Evolutionary conservation across 2,113 vertebrate species (phyloP).

Genomic region (Microcebus griseorufus): DNA sequence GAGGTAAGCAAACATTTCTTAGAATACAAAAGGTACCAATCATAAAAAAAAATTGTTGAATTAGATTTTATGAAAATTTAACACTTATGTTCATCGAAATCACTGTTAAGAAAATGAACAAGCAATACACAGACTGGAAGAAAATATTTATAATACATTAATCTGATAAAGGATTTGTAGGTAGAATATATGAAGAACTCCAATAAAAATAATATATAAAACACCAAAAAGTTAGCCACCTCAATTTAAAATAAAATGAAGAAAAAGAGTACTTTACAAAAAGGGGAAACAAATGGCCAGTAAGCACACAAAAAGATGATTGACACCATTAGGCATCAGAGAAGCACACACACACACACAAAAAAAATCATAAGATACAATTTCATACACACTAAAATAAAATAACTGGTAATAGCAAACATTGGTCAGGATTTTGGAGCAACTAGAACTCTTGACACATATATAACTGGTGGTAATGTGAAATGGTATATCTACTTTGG

Average conservation of each 20-base stretch:
- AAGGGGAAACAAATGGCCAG: background rate
- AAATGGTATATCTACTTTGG: background rate
- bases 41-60: background rate
- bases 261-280: background rate
- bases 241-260: background rate
- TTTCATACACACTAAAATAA: background rate
- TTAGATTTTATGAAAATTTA: background rate
- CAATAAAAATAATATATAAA: background rate
- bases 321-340: background rate
- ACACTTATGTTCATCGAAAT: background rate
- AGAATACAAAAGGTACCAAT: background rate
- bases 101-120: background rate
- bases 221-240: background rate
- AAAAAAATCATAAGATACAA: background rate
- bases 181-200: background rate
- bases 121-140: background rate
- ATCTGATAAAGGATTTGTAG: background rate
- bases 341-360: no score
- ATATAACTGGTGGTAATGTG: background rate
- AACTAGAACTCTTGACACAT: background rate
- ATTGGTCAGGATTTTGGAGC: background rate
- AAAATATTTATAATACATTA: background rate
- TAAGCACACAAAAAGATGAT: background rate
- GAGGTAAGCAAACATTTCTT: background rate
- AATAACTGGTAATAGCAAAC: background rate